Conservation (phyloP, 2,113 vertebrate species). For the Mastomys natalensis region DNA sequence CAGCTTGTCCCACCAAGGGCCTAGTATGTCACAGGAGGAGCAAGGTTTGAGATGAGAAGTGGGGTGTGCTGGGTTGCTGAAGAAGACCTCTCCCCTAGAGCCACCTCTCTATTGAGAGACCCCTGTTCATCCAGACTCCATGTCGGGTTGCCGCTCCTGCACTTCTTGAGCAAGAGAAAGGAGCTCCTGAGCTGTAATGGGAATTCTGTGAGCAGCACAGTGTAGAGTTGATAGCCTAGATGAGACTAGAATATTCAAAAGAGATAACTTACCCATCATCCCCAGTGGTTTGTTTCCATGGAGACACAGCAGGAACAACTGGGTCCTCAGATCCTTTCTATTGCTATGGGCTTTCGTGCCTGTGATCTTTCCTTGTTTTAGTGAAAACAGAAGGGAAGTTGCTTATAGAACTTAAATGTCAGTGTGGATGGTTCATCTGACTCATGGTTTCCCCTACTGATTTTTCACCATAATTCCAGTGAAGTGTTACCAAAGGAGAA, state of each 20-base stretch:
- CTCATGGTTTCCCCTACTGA: neutral
- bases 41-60: neutral
- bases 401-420: constrained; percentile 7
- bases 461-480: constrained; percentile 49
- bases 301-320: neutral
- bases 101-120: neutral
- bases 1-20: neutral
- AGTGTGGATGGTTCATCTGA: neutral
- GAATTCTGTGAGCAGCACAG: constrained; percentile 13
- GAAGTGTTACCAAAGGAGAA: constrained; percentile 18
- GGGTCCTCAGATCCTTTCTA: neutral
- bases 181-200: neutral
- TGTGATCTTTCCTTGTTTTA: neutral
- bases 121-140: neutral
- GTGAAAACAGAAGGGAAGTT: constrained; percentile 29
- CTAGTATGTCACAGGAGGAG: rapidly evolving
- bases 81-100: neutral
- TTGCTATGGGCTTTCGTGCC: neutral
- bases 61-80: neutral
- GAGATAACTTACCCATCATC: neutral
- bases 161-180: neutral
- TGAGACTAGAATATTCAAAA: constrained; percentile 1
- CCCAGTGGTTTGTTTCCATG: neutral
- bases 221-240: neutral
- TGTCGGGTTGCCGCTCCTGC: neutral